These are phyloP conservation scores for Dynastes hyllus DNA, from an alignment of 2,888 invertebrate species.

Conservation along the genomic window DNA sequence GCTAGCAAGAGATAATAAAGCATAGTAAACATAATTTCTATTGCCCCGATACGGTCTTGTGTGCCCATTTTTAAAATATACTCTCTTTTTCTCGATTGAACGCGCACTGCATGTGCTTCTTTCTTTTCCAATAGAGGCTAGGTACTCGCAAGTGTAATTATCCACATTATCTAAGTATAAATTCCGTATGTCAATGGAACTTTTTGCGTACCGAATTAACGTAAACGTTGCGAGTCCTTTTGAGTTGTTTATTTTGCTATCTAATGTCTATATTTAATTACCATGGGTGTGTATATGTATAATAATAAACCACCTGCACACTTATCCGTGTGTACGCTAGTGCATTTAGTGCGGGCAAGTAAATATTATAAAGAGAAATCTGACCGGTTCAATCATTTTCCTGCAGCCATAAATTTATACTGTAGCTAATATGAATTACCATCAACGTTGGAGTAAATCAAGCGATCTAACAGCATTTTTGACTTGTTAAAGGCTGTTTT, in stretches of 20 bases:
- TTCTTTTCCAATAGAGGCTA: constrained; percentile 27
- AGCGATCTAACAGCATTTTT: constrained; percentile 24
- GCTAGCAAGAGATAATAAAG: constrained; percentile 29
- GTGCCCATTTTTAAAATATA: constrained; percentile 45
- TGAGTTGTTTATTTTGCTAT: constrained; percentile 24
- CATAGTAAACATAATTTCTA: constrained; percentile 47
- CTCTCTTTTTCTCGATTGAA: constrained; percentile 31
- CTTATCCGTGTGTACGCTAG: background rate
- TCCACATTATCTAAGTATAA: constrained; percentile 31
- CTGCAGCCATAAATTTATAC: constrained; percentile 9
- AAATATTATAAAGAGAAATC: constrained; percentile 27
- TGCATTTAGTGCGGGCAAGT: background rate
- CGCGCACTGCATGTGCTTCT: constrained; percentile 20
- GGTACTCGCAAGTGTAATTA: constrained; percentile 20
- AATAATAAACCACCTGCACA: constrained; percentile 17
- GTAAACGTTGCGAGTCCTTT: background rate
- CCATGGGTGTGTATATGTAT: background rate
- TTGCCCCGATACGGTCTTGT: constrained; percentile 39
- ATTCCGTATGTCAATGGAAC: constrained; percentile 6
- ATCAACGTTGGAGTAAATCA: constrained; percentile 7
- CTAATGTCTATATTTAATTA: constrained; percentile 28
- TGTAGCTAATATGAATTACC: constrained; percentile 23
- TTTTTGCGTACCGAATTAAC: constrained; percentile 25
- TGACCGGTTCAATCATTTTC: constrained; percentile 30
- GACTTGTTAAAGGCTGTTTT: constrained; percentile 36